Evolutionary conservation across 2,888 invertebrate species (phyloP).

Genomic region (Epinotia ramella): DNA sequence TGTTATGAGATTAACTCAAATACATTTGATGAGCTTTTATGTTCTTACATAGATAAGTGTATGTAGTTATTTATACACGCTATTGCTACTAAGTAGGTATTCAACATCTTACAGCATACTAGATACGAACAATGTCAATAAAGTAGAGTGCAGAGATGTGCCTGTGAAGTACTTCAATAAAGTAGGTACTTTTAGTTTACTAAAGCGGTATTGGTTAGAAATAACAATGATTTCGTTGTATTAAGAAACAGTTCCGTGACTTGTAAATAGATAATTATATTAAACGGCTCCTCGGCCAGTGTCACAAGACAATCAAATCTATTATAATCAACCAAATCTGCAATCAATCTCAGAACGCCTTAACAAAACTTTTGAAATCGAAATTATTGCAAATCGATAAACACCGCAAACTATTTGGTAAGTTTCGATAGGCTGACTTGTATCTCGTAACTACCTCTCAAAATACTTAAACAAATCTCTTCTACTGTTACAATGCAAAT

Average conservation of each 20-base stretch:
- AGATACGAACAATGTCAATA: neutral
- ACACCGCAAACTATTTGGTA: conserved; percentile 44
- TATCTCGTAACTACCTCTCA: conserved; percentile 34
- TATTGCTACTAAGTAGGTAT: neutral
- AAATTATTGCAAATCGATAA: conserved; percentile 45
- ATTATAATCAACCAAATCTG: conserved; percentile 36
- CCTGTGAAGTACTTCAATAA: neutral
- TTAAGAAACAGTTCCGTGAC: conserved; percentile 21
- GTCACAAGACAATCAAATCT: conserved; percentile 42
- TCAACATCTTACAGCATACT: neutral
- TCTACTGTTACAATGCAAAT: conserved; percentile 2
- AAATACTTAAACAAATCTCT: conserved; percentile 10
- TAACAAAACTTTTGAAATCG: conserved; percentile 35
- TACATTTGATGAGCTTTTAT: neutral
- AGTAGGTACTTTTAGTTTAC: neutral
- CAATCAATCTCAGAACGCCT: conserved; percentile 32
- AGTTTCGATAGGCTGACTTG: conserved; percentile 26
- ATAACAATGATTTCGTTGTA: neutral
- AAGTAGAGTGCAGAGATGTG: neutral
- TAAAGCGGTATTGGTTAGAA: neutral
- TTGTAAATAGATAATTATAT: conserved; percentile 33
- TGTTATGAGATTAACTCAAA: neutral
- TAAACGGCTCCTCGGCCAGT: conserved; percentile 21
- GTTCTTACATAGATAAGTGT: neutral
- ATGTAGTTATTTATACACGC: neutral